phyloP scores from a whole-genome alignment of 2,113 vertebrate species.

The Thunnus thynnus region DNA sequence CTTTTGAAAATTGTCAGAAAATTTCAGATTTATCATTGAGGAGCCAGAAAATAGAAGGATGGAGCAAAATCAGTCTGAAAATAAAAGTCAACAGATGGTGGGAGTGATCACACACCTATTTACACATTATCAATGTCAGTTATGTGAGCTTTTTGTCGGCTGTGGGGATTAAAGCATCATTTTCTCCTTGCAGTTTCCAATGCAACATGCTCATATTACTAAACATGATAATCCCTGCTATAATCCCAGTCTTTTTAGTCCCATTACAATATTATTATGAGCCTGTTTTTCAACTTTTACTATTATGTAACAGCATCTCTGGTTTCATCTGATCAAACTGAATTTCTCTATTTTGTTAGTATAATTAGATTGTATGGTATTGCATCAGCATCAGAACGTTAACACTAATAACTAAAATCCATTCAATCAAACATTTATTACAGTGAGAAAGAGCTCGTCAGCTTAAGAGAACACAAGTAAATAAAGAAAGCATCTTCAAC shows the following conservation, averaged over 20 bases:
- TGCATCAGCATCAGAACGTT: not conserved
- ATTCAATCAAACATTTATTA: too few relatives aligned
- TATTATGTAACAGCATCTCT: not conserved
- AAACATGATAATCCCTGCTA: conserved; percentile 13
- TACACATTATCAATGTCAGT: conserved; percentile 13
- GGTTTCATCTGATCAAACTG: conserved; percentile 10
- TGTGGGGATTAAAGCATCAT: conserved; percentile 20
- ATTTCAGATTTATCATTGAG: not conserved
- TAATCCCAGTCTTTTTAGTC: conserved; percentile 8
- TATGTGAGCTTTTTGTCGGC: conserved; percentile 19
- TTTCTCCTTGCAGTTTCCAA: conserved; percentile 5
- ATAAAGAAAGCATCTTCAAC: too few relatives aligned
- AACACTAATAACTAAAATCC: too few relatives aligned
- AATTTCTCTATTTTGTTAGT: not conserved
- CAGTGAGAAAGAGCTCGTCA: too few relatives aligned
- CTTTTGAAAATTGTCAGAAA: not conserved
- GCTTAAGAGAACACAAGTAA: too few relatives aligned
- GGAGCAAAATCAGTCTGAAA: not conserved
- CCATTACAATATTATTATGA: not conserved
- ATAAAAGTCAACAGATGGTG: conserved; percentile 23
- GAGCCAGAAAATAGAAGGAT: not conserved
- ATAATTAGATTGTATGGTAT: not conserved
- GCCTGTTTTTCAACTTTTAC: not conserved
- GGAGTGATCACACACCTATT: conserved; percentile 19
- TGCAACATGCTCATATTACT: conserved; percentile 1